Evolutionary conservation across 2,888 invertebrate genomes (phyloP).

Genomic region (Caprella mutica): DNA sequence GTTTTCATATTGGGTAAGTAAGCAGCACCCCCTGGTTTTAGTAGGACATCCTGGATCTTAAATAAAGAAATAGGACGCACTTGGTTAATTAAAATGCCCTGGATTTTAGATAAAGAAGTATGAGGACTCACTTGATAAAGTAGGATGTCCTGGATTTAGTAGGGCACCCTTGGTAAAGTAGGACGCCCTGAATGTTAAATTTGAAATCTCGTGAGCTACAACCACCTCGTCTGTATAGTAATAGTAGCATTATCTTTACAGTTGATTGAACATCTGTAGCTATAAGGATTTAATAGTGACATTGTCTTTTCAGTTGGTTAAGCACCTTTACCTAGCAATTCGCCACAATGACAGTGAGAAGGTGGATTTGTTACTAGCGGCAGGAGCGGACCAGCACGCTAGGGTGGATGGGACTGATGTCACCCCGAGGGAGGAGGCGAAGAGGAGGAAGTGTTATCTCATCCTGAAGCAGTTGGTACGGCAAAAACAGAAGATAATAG

Average conservation of each 20-base stretch:
- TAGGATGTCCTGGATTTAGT: too few species aligned
- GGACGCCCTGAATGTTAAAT: too few species aligned
- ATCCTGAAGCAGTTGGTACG: constrained; percentile 21
- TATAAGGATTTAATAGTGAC: background rate
- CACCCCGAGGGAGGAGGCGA: constrained; percentile 25
- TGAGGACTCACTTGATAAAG: too few species aligned
- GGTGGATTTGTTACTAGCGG: constrained; percentile 18
- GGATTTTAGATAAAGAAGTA: too few species aligned
- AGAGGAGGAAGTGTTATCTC: constrained; percentile 16
- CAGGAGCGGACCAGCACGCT: constrained; percentile 28
- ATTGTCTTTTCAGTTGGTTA: constrained; percentile 19
- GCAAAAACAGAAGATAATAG: constrained; percentile 11
- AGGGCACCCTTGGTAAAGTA: too few species aligned
- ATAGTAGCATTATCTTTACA: background rate
- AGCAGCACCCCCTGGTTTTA: too few species aligned
- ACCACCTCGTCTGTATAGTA: too few species aligned
- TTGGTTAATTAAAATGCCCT: too few species aligned
- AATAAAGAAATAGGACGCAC: too few species aligned
- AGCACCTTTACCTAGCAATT: constrained; percentile 29
- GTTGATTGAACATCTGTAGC: background rate
- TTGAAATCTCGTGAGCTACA: too few species aligned
- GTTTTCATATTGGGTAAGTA: constrained; percentile 20
- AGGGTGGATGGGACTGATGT: constrained; percentile 20
- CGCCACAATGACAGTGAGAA: constrained; percentile 27
- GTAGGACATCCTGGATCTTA: too few species aligned